Evolutionary conservation across 1,140 invertebrate genomes (phyloP).

Genomic region (Apocrypta bakeri): DNA sequence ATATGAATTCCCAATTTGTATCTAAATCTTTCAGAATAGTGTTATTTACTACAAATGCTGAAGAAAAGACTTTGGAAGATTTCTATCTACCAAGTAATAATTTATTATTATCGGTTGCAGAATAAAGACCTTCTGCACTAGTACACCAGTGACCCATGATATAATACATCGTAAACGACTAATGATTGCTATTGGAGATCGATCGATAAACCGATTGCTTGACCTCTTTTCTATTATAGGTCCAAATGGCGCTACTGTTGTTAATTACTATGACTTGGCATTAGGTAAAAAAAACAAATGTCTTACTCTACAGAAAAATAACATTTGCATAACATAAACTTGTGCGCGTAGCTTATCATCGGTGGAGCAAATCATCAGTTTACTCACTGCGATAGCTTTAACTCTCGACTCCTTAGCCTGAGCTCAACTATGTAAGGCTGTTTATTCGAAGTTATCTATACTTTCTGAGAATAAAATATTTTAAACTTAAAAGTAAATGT

Average conservation of each 20-base stretch:
- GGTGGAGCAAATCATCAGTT: not conserved
- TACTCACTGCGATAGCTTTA: not conserved
- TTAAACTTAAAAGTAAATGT: too few relatives aligned
- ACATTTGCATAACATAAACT: too few relatives aligned
- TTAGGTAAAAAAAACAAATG: not conserved
- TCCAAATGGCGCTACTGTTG: slow-evolving; percentile 45
- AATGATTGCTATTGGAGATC: slow-evolving; percentile 74
- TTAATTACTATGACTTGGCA: slow-evolving; percentile 55
- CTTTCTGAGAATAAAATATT: slow-evolving; percentile 71
- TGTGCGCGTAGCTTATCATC: not conserved
- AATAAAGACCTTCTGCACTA: slow-evolving; percentile 75
- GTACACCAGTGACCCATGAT: slow-evolving; percentile 74
- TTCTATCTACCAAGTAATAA: too few relatives aligned
- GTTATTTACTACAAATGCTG: not conserved
- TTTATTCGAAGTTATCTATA: slow-evolving; percentile 84
- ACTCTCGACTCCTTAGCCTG: not conserved
- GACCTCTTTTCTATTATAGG: slow-evolving; percentile 27
- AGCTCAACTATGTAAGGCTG: slow-evolving; percentile 79
- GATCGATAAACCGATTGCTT: slow-evolving; percentile 57
- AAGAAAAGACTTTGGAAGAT: not conserved
- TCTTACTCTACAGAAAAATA: not conserved
- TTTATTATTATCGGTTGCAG: slow-evolving; percentile 67
- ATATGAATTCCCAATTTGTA: slow-evolving; percentile 28
- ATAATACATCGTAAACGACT: slow-evolving; percentile 70
- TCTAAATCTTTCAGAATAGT: slow-evolving; percentile 6